Base-by-base conservation (phyloP, 1,140 invertebrate genomes). In the Cecropterus lyciades region DNA sequence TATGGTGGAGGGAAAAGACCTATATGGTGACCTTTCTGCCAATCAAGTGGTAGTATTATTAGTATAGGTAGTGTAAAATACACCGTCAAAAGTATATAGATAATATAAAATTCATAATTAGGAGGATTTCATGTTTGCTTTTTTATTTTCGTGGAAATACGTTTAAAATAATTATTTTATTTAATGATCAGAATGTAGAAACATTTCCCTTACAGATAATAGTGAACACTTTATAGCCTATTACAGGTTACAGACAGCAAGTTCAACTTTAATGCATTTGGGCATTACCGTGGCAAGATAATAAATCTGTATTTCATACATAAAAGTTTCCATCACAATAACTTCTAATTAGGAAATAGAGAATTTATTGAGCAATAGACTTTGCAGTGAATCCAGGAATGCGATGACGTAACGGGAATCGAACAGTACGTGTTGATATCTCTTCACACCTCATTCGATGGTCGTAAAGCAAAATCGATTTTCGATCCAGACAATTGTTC, bases 381-480 rank as follows among this genome's bases (percentile, higher is more conserved):
- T 45, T 6, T 8, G 52, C 15, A 46, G 20, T 42, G 40, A 9
- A 20, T 46, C 46, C 37, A 30, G 27, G 59, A 40, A 69, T 70
- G 20, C 40, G 55, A 70, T 72, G 68, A 72, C 66, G 65, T 69
- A 76, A 72, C 65, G 68, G 71, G 64, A 63, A 65, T 72, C 65
- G 63, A 57, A 67, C 60, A 30, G 55, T 70, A 77, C 81, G 79
- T 84, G 81, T 75, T 71, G 52, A 51, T 37, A 56, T 16, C 46
- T 45, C 75, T 71, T 77, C 79, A 84, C 79, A 78, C 74, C 65
- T 73, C 67, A 67, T 84, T 75, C 37, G 24, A 55, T 37, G 20
- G 57, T 71, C 69, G 75, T 84, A 79, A 81, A 84, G 72, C 59
- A 56, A 69, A 72, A 69, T 76, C 71, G 75, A 80, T 75, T 69